Percentiles rank a stretch among this genome's conserved stretches.
Conservation (phyloP, 2,888 invertebrate genomes). For the Altica lythri region DNA sequence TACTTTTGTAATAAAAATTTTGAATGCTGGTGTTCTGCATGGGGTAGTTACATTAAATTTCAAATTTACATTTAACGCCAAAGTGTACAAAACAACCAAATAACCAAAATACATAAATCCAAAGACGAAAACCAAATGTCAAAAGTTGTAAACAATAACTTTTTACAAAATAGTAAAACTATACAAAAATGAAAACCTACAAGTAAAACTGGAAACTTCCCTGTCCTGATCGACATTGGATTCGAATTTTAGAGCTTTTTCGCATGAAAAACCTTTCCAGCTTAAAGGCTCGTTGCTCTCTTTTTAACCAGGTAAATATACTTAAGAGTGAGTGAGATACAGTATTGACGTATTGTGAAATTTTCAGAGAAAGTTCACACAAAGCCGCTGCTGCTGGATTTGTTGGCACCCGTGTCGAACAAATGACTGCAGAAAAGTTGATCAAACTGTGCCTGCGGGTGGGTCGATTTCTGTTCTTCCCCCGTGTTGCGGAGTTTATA, state of each 20-base stretch:
- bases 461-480: slow-evolving; percentile 27
- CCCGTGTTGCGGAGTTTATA: slow-evolving; percentile 27
- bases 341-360: slow-evolving; percentile 28
- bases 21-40: no score
- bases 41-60: no score
- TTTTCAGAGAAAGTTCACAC: slow-evolving; percentile 39
- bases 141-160: no score
- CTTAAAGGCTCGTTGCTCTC: slow-evolving; percentile 21
- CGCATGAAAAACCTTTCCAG: slow-evolving; percentile 36
- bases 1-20: no score
- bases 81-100: no score
- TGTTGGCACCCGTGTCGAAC: slow-evolving; percentile 59
- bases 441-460: slow-evolving; percentile 52
- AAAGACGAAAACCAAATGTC: no score
- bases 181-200: no score
- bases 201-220: no score
- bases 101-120: no score
- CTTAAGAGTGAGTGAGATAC: slow-evolving; percentile 1
- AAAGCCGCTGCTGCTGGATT: slow-evolving; percentile 49
- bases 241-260: slow-evolving; percentile 44
- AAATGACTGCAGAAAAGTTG: slow-evolving; percentile 58
- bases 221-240: slow-evolving; percentile 44
- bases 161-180: no score
- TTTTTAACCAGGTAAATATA: slow-evolving; percentile 16
- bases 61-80: no score